phyloP scores from a whole-genome alignment of 2,113 vertebrate species.

The Tupaia chinensis region DNA sequence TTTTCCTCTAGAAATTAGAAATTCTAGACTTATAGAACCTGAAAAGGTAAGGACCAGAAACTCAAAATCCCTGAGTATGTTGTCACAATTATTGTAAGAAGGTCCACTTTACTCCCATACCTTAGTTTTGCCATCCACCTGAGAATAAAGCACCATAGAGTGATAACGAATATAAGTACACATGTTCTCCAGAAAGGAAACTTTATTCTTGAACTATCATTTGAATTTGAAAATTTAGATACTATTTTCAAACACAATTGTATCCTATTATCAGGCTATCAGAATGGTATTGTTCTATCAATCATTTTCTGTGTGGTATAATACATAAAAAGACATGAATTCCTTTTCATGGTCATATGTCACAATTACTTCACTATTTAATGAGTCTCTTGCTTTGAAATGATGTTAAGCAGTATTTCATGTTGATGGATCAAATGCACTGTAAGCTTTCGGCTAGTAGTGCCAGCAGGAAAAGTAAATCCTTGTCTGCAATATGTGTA shows the following conservation, averaged over 20 bases:
- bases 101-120: neutral
- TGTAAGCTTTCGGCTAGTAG: neutral
- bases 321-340: neutral
- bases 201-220: neutral
- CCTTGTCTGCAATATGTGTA: neutral
- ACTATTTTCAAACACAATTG: neutral
- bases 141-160: neutral
- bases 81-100: neutral
- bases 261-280: neutral
- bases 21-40: neutral
- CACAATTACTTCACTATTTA: neutral
- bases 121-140: neutral
- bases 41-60: neutral
- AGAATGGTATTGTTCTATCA: neutral
- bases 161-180: neutral
- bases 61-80: neutral
- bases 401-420: conserved; percentile 11
- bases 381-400: neutral
- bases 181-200: neutral
- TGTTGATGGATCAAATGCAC: neutral
- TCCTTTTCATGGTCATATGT: neutral
- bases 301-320: neutral
- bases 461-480: neutral
- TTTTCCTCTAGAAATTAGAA: neutral
- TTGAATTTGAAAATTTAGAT: neutral